phyloP scores from a whole-genome alignment of 2,113 vertebrate genomes.

The Apus apus region DNA sequence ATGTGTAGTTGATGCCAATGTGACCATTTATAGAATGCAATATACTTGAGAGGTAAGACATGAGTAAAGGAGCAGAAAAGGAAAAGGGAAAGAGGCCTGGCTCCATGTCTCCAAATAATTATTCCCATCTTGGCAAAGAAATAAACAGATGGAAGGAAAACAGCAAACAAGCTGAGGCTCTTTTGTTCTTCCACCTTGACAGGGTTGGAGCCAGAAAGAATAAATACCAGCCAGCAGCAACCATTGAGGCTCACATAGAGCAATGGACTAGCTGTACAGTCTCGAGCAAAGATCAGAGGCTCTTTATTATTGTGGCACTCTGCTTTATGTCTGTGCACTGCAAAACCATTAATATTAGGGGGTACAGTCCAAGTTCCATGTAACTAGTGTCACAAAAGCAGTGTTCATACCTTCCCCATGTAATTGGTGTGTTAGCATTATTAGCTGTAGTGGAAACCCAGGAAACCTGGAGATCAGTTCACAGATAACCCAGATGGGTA shows the following conservation, averaged over 20 bases:
- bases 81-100: background rate
- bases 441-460: background rate
- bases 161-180: background rate
- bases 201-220: background rate
- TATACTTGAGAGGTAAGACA: background rate
- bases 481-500: background rate
- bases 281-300: background rate
- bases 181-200: background rate
- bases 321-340: background rate
- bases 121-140: background rate
- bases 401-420: background rate
- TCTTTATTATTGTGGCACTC: background rate
- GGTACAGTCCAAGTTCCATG: background rate
- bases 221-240: background rate
- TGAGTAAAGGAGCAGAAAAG: background rate
- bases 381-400: background rate
- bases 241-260: background rate
- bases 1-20: background rate
- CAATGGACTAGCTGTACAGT: background rate
- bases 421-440: background rate
- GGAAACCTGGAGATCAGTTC: background rate
- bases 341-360: background rate
- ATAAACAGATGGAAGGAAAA: background rate
- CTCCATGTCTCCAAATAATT: background rate
- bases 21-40: background rate